Evolutionary conservation across 2,113 vertebrate species (phyloP).

Genomic region (Pao palembangensis): DNA sequence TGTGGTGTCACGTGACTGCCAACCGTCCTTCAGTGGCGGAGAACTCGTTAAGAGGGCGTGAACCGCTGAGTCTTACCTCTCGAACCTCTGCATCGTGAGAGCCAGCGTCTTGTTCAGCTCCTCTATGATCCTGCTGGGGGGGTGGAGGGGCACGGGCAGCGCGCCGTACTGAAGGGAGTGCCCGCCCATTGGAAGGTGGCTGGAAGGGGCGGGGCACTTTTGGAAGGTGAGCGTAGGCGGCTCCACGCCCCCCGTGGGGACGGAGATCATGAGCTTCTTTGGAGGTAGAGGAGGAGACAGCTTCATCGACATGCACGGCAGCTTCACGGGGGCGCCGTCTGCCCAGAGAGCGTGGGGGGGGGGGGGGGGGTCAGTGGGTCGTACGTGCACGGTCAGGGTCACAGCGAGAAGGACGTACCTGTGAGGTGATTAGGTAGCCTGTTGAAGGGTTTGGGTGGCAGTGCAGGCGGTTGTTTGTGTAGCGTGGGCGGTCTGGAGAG

Average conservation of each 20-base stretch:
- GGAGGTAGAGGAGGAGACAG: conserved; percentile 97
- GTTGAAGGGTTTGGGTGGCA: conserved; percentile 93
- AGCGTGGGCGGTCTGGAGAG: conserved; percentile 84
- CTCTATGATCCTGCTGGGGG: conserved; percentile 90
- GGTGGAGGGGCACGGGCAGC: conserved; percentile 81
- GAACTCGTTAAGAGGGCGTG: no score
- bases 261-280: conserved; percentile 98
- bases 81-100: conserved; percentile 96
- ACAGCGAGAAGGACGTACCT: conserved; percentile 64
- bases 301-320: conserved; percentile 91
- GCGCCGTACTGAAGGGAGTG: conserved; percentile 85
- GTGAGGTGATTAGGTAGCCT: conserved; percentile 90
- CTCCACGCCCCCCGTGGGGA: conserved; percentile 85
- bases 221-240: conserved; percentile 81
- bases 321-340: conserved; percentile 88
- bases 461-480: conserved; percentile 93
- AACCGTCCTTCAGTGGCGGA: not conserved
- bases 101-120: conserved; percentile 95
- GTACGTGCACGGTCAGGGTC: not conserved
- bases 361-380: not conserved
- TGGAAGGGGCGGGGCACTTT: conserved; percentile 80
- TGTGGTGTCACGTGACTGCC: not conserved
- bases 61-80: conserved; percentile 78
- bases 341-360: not conserved
- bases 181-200: conserved; percentile 80